These are phyloP conservation scores for Hiodon tergisus DNA, from an alignment of 2,113 vertebrate species.

Conservation along the genomic window DNA sequence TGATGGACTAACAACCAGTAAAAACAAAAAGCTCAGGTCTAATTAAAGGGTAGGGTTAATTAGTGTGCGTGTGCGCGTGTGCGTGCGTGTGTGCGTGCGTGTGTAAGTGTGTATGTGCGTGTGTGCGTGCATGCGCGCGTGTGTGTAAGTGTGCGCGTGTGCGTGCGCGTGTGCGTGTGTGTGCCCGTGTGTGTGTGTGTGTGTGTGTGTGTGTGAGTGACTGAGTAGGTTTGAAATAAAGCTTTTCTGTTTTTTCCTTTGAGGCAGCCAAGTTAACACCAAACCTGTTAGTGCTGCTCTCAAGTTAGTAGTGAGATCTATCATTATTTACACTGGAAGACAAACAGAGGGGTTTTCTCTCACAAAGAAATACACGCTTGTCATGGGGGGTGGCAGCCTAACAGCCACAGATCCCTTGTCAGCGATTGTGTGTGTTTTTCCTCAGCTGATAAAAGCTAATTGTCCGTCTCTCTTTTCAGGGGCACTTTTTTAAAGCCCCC, in stretches of 20 bases:
- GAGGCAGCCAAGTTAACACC: too few species aligned
- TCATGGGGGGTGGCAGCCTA: background rate
- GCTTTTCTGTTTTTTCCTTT: too few species aligned
- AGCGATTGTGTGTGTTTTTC: conserved; percentile 41
- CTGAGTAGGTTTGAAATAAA: background rate
- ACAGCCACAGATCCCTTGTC: conserved; percentile 17
- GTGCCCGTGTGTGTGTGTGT: too few species aligned
- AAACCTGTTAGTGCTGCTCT: background rate
- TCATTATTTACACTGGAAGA: background rate
- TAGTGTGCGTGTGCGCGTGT: conserved; percentile 16
- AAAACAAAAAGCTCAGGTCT: conserved; percentile 31
- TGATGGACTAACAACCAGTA: conserved; percentile 44
- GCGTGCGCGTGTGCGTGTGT: too few species aligned
- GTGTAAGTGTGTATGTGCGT: background rate
- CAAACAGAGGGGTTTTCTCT: background rate
- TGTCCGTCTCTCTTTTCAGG: conserved; percentile 63
- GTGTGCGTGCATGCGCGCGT: background rate
- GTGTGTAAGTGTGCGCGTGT: too few species aligned
- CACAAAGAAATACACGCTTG: background rate
- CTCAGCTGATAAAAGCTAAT: conserved; percentile 73
- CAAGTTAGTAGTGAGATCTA: background rate
- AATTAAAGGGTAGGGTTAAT: conserved; percentile 38
- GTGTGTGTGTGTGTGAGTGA: too few species aligned
- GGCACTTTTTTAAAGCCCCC: conserved; percentile 44
- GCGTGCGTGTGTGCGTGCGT: too few species aligned